Evolutionary conservation across 2,797 vertebrate species (phyloP), one percentile per base, ranked within the genome.

Genomic region (Varecia variegata): DNA sequence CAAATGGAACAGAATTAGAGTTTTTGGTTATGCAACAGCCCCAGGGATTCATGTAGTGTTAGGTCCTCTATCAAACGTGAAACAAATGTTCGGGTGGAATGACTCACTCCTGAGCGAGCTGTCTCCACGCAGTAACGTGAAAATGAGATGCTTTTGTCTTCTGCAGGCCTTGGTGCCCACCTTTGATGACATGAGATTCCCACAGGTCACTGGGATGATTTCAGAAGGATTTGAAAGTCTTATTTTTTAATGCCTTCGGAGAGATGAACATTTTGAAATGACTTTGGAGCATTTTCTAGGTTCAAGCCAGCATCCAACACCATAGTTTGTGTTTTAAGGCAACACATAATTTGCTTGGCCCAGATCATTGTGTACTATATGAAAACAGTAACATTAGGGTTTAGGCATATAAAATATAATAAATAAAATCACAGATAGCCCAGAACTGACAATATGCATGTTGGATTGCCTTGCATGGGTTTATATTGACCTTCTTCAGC

Each of bases 81-180:
- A 38, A 17, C 47, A 10, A 10, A 38, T 7, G 14, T 21, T 58
- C 18, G 1, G 32, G 54, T 40, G 35, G 32, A 17, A 18, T 15
- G 20, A 9, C 56, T 40, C 52, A 0, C 2, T 38, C 43, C 70
- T 0, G 3, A 40, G 23, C 15, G 15, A 0, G 13, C 9, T n/a
- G 25, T 35, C 60, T 8, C 1, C 1, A 0, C 0, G 1, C 47
- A 0, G 0, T 6, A 0, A 60, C 0, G 1, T 14, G 35, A 70
- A 76, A 12, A 9, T 7, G 7, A 67, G 25, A 3, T 4, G 18
- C 5, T 0, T 6, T 23, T 65, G 43, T 27, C 7, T 86, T 65
- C 60, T 40, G 27, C 6, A 32, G 35, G 7, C 14, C 60, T 62
- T 5, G 38, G 25, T 8, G 23, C 9, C 50, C n/a, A 4, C n/a